Percentiles rank a stretch among this genome's conserved stretches.
Conservation (phyloP, 2,797 vertebrate genomes). For the Pelochelys cantorii region DNA sequence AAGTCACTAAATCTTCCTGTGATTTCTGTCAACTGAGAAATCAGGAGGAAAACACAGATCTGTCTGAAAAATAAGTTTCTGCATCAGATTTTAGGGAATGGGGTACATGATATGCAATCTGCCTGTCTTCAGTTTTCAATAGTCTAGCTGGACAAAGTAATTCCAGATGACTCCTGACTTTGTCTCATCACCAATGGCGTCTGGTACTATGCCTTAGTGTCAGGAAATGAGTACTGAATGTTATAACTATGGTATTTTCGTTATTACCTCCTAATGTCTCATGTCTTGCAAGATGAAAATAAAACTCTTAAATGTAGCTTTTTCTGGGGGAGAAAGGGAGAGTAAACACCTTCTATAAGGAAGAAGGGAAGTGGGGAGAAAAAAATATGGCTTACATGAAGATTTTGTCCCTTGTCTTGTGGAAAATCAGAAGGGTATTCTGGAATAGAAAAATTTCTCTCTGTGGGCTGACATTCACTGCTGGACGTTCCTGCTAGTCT, state of each 20-base stretch:
- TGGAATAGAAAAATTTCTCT: not conserved
- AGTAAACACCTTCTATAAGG: not conserved
- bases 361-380: not conserved
- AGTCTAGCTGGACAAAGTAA: not conserved
- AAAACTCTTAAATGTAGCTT: not conserved
- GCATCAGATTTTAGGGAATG: not conserved
- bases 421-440: not conserved
- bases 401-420: not conserved
- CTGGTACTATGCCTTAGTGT: slow-evolving; percentile 21
- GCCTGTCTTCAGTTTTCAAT: not conserved
- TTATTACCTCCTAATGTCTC: not conserved
- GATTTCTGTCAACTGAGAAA: not conserved
- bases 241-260: not conserved
- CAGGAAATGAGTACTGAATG: not conserved
- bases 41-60: slow-evolving; percentile 1
- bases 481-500: not conserved
- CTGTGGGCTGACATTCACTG: not conserved
- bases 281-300: not conserved
- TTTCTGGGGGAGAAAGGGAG: not conserved
- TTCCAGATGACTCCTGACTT: not conserved
- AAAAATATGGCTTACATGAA: not conserved
- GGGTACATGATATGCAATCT: not conserved
- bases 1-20: not conserved
- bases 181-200: fast-evolving
- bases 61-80: not conserved